Evolutionary conservation across 2,113 vertebrate species (phyloP).

Genomic region (Ammospiza caudacuta): DNA sequence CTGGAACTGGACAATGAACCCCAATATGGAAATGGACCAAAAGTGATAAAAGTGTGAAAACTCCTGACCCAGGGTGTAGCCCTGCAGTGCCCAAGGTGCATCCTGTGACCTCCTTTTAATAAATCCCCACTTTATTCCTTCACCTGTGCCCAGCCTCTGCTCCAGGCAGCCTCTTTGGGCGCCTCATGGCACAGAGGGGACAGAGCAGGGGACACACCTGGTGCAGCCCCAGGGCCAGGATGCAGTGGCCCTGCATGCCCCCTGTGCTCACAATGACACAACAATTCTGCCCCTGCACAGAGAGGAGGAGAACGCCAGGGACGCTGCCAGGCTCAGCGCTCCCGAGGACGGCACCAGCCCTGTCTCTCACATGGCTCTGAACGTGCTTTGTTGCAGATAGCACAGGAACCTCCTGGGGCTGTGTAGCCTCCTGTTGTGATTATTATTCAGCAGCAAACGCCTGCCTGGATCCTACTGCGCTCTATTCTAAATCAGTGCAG

Average conservation of each 20-base stretch:
- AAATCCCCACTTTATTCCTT: background rate
- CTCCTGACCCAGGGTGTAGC: too few relatives aligned
- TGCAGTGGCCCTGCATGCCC: background rate
- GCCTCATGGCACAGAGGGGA: background rate
- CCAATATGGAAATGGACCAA: accelerated
- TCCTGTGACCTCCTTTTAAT: background rate
- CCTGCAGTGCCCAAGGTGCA: accelerated
- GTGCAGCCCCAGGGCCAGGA: too few relatives aligned
- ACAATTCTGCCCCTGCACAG: background rate
- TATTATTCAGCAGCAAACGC: constrained; percentile 34
- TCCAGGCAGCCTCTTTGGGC: background rate
- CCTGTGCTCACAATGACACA: too few relatives aligned
- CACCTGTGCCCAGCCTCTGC: background rate
- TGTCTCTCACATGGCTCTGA: constrained; percentile 8
- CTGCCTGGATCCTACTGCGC: background rate
- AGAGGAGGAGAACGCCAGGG: background rate
- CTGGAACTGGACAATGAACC: background rate
- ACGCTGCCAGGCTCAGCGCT: background rate
- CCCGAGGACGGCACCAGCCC: background rate
- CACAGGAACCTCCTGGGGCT: background rate
- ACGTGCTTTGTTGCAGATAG: background rate
- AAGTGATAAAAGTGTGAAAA: too few relatives aligned
- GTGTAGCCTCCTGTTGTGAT: constrained; percentile 1
- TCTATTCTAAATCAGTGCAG: constrained; percentile 33
- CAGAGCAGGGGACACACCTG: accelerated